A percentile compares a stretch with the other conserved stretches of the same genome.
Evolutionary conservation across 2,113 vertebrate genomes (phyloP).

Genomic region (Willisornis vidua): DNA sequence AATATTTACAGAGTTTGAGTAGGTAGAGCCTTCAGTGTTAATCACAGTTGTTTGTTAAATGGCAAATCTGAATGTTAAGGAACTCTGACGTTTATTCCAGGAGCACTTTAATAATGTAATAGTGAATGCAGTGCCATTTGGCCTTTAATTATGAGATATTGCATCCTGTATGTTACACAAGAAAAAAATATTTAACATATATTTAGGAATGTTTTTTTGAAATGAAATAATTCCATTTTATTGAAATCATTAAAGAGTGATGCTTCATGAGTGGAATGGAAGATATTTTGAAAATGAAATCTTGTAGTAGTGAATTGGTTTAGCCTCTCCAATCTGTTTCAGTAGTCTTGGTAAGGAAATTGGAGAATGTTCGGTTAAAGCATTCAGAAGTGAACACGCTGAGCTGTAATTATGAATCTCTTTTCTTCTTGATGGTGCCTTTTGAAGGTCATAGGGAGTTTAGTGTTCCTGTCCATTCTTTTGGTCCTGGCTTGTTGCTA

Average conservation of each 20-base stretch:
- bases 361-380: not conserved
- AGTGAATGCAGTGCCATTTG: not conserved
- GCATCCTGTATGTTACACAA: not conserved
- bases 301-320: not conserved
- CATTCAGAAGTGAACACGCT: not conserved
- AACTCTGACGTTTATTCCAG: not conserved
- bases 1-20: conserved; percentile 10
- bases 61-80: not conserved
- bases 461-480: not conserved
- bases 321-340: not conserved
- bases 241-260: not conserved
- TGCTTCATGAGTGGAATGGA: not conserved
- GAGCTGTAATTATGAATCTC: not conserved
- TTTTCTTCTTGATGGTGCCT: not conserved
- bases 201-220: not conserved
- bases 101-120: not conserved
- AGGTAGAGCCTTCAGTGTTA: not conserved
- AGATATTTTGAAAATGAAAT: not conserved
- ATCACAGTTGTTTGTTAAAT: conserved; percentile 4
- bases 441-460: not conserved
- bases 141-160: not conserved
- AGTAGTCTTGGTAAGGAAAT: not conserved
- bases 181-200: not conserved
- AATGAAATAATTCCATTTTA: not conserved
- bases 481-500: not conserved